These are phyloP conservation scores for Eudyptes chrysolophus DNA, from an alignment of 2,113 vertebrate species.

Conservation along the genomic window DNA sequence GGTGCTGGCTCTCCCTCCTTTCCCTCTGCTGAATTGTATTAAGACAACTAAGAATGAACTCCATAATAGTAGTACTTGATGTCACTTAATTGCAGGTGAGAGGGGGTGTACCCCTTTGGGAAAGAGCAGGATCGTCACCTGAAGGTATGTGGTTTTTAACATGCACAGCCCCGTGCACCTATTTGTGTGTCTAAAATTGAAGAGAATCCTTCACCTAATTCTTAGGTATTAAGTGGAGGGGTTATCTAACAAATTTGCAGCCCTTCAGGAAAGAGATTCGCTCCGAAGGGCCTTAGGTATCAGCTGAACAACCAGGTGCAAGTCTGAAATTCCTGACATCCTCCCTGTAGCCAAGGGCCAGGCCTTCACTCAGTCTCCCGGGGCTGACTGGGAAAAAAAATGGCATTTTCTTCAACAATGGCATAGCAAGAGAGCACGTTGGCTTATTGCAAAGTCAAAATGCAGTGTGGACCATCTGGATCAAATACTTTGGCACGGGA, in stretches of 20 bases:
- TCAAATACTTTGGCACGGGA: background rate
- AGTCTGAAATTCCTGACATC: background rate
- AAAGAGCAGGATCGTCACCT: background rate
- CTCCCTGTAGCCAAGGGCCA: background rate
- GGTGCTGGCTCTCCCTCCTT: background rate
- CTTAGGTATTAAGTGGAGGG: accelerated
- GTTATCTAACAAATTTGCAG: background rate
- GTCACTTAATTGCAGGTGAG: background rate
- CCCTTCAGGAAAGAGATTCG: background rate
- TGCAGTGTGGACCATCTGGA: background rate
- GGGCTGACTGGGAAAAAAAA: background rate
- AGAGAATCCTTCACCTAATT: background rate
- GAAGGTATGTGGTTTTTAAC: accelerated
- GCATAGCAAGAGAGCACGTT: background rate
- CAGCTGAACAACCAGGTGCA: background rate
- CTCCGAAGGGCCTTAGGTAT: background rate
- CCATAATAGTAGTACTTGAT: no score
- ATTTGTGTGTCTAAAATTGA: background rate
- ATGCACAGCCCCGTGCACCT: background rate
- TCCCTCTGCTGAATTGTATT: background rate
- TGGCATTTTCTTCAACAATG: background rate
- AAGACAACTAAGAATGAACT: background rate
- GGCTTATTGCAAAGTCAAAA: constrained; percentile 31
- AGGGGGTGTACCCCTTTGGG: background rate
- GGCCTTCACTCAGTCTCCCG: background rate